These are phyloP conservation scores for Alligator mississippiensis DNA, from an alignment of 2,113 vertebrate species.

Conservation along the genomic window DNA sequence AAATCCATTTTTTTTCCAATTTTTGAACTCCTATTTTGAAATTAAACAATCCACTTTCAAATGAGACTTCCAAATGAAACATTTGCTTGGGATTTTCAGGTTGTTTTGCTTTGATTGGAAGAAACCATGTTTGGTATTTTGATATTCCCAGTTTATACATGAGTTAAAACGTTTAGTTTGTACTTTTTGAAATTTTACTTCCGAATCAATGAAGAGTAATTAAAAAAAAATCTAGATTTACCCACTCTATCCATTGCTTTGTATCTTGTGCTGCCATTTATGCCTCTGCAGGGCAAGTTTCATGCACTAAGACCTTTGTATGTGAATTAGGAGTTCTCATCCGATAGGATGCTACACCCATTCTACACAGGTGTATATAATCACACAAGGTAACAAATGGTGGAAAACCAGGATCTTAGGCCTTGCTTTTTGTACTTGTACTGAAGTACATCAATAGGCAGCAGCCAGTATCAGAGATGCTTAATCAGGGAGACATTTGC, in stretches of 20 bases:
- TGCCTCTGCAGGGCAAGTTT: neutral
- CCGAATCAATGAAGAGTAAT: accelerated
- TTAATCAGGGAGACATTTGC: neutral
- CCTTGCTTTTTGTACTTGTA: too few species aligned
- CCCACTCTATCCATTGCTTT: neutral
- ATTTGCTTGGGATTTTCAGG: accelerated
- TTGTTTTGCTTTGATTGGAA: neutral
- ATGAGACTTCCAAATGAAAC: neutral
- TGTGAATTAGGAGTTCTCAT: neutral
- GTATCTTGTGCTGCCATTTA: neutral
- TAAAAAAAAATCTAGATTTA: neutral
- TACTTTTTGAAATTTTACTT: neutral
- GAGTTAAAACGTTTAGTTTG: neutral
- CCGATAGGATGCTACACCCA: neutral
- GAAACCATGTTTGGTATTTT: accelerated
- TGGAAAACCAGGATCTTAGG: neutral
- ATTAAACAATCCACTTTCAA: neutral
- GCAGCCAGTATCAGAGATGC: accelerated
- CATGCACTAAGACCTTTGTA: neutral
- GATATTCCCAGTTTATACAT: neutral
- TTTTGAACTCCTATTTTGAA: neutral
- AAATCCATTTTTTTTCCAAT: neutral
- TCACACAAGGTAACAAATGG: neutral
- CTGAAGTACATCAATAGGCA: neutral
- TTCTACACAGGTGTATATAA: neutral